Evolutionary conservation across 53 echinoderm and acorn worm species (phyloP).

Genomic region (Hippasteria phrygiana): DNA sequence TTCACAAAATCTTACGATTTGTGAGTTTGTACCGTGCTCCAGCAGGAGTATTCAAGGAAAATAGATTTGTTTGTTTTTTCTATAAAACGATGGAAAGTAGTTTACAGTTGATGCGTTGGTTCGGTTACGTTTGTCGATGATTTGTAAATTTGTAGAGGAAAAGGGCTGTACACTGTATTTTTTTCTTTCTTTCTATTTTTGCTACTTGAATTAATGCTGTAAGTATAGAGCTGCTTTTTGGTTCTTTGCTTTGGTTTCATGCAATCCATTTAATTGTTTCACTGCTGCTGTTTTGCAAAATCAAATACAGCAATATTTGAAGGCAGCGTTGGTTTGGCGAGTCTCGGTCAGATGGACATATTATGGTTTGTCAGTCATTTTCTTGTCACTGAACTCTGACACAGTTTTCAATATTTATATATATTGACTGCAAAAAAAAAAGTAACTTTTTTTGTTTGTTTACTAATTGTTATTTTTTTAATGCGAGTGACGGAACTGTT

Average conservation of each 20-base stretch:
- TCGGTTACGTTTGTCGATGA: not conserved
- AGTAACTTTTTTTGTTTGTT: too few relatives aligned
- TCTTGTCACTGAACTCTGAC: not conserved
- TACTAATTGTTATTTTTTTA: not conserved
- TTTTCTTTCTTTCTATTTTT: slow-evolving; percentile 52
- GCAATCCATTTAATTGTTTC: not conserved
- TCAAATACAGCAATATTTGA: not conserved
- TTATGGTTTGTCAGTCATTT: not conserved
- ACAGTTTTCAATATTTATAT: slow-evolving; percentile 11
- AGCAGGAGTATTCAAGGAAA: not conserved
- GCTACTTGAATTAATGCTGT: slow-evolving; percentile 56
- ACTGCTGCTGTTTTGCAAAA: not conserved
- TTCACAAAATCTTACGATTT: slow-evolving; percentile 21
- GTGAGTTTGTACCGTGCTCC: not conserved
- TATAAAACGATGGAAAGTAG: not conserved
- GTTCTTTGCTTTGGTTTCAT: not conserved
- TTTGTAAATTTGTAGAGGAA: slow-evolving; percentile 50
- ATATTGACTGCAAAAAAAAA: slow-evolving; percentile 24
- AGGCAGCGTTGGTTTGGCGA: not conserved
- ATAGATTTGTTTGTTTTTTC: not conserved
- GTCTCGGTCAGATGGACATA: not conserved
- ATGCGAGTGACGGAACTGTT: not conserved
- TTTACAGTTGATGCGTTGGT: not conserved
- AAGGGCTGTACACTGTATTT: slow-evolving; percentile 36
- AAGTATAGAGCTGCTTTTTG: not conserved